Percentiles rank a stretch among this genome's conserved stretches.
Conservation (phyloP, 2,113 vertebrate species). For the Megaceryle maxima region DNA sequence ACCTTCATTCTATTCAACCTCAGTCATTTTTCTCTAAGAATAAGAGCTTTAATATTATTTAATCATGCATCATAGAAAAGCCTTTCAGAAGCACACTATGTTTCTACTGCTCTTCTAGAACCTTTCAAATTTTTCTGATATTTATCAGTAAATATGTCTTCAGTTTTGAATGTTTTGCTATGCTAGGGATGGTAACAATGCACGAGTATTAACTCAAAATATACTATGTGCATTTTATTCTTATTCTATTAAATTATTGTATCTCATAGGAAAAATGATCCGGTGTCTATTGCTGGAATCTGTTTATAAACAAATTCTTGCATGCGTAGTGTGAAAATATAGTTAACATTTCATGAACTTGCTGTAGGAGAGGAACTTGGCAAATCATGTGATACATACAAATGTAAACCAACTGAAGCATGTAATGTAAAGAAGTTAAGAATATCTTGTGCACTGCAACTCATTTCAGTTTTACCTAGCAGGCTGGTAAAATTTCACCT, state of each 20-base stretch:
- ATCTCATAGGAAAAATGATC: not conserved
- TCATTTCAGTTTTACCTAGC: not conserved
- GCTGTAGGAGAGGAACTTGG: not conserved
- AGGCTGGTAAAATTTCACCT: not conserved
- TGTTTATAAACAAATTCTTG: not conserved
- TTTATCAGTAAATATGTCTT: not conserved
- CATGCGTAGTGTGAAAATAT: not conserved
- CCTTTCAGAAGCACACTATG: not conserved
- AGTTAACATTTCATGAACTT: not conserved
- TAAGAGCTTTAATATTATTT: not conserved
- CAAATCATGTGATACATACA: not conserved
- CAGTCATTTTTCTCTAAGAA: not conserved
- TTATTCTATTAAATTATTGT: not conserved
- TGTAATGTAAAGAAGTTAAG: not conserved
- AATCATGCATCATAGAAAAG: not conserved
- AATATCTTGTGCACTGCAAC: not conserved
- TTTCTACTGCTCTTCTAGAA: not conserved
- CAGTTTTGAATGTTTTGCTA: not conserved
- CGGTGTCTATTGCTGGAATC: not conserved
- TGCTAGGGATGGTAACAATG: not conserved
- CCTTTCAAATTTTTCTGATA: not conserved
- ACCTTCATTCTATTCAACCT: not conserved
- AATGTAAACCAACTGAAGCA: not conserved
- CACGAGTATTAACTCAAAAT: not conserved
- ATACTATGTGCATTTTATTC: not conserved